A percentile compares a stretch with the other conserved stretches of the same genome.
These are phyloP conservation scores for Pachydiplax longipennis DNA, from an alignment of 2,888 invertebrate genomes.

Conservation along the genomic window DNA sequence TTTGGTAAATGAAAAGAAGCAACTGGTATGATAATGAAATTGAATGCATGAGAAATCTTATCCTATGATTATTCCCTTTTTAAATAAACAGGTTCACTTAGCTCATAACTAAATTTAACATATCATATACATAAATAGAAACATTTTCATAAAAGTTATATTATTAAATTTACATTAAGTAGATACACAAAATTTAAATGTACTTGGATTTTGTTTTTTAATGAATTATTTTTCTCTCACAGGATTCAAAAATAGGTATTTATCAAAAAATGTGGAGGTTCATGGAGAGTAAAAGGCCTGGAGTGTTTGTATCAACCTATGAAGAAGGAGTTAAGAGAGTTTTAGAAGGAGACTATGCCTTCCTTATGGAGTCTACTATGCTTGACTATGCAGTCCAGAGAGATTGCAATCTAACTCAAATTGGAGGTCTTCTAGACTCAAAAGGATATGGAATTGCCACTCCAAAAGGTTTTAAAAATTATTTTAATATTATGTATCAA, in stretches of 20 bases:
- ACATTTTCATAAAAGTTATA: no score
- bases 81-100: no score
- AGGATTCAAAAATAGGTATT: constrained; percentile 89
- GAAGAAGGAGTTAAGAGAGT: constrained; percentile 91
- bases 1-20: no score
- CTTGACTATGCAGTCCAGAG: constrained; percentile 94
- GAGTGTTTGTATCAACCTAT: constrained; percentile 87
- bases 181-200: not conserved
- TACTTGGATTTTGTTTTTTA: not conserved
- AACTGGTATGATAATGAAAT: no score
- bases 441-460: constrained; percentile 97
- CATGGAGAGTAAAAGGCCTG: constrained; percentile 82
- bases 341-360: constrained; percentile 90
- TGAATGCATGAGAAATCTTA: no score
- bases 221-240: constrained; percentile 36
- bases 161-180: not conserved
- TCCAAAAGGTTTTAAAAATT: constrained; percentile 74
- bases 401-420: constrained; percentile 96
- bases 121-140: no score
- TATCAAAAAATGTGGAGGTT: constrained; percentile 96
- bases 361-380: constrained; percentile 98
- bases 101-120: no score
- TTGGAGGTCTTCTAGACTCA: constrained; percentile 85
- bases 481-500: not conserved
- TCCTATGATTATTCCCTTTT: no score